phyloP scores from a whole-genome alignment of 2,113 vertebrate species.

The Malurus cyaneus region DNA sequence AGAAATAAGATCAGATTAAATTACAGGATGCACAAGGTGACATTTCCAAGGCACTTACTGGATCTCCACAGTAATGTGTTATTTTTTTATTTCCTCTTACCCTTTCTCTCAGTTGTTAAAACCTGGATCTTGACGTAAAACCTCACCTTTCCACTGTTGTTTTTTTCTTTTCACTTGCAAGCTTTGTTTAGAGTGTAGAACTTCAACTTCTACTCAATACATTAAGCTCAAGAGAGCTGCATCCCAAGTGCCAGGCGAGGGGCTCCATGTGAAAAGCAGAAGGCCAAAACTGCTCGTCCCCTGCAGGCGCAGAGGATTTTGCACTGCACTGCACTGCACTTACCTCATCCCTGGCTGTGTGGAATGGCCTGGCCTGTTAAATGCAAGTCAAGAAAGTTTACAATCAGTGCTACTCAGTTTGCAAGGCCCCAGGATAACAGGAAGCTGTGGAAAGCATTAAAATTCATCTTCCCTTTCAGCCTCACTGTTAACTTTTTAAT shows the following conservation, averaged over 20 bases:
- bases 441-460: neutral
- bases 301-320: neutral
- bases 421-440: neutral
- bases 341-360: neutral
- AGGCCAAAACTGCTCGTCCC: neutral
- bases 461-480: neutral
- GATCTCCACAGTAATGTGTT: neutral
- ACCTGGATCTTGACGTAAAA: neutral
- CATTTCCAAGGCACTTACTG: neutral
- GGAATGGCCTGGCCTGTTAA: neutral
- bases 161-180: neutral
- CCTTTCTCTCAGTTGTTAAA: neutral
- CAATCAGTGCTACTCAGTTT: neutral
- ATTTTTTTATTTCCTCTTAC: neutral
- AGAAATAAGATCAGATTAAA: conserved; percentile 13
- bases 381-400: neutral
- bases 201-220: neutral
- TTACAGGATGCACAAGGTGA: neutral
- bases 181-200: neutral
- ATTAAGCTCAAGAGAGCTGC: neutral
- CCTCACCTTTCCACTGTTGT: neutral
- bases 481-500: neutral
- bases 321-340: neutral
- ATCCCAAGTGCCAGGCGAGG: neutral
- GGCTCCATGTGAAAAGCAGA: neutral